Conservation (phyloP, 2,888 invertebrate species). For the Leptopilina syphax region DNA sequence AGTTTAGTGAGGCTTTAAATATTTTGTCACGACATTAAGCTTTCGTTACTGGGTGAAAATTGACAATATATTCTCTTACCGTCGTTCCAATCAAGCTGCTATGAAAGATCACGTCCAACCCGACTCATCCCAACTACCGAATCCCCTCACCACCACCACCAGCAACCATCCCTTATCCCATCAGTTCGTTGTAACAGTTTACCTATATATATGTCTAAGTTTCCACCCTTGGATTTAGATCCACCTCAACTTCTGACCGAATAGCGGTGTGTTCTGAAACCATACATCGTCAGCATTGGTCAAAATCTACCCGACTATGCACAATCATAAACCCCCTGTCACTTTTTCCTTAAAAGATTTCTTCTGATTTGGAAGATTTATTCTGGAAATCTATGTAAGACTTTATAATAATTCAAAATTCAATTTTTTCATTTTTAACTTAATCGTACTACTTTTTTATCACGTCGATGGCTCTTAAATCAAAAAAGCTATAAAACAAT, state of each 20-base stretch:
- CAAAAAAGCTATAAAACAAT: too few relatives aligned
- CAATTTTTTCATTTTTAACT: too few relatives aligned
- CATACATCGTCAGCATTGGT: neutral
- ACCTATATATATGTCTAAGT: conserved; percentile 20
- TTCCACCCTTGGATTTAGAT: neutral
- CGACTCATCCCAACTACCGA: conserved; percentile 52
- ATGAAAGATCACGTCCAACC: conserved; percentile 76
- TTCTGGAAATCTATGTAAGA: too few relatives aligned
- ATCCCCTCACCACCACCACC: conserved; percentile 61
- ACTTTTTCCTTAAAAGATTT: neutral
- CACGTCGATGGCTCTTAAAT: too few relatives aligned
- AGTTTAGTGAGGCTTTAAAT: conserved; percentile 71
- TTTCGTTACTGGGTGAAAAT: neutral
- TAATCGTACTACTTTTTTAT: too few relatives aligned
- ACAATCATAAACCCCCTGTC: neutral
- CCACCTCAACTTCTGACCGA: neutral
- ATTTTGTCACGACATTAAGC: conserved; percentile 65
- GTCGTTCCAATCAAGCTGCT: conserved; percentile 73
- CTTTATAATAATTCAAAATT: too few relatives aligned
- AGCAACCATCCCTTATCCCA: conserved; percentile 54
- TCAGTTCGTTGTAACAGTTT: conserved; percentile 45
- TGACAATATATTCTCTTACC: conserved; percentile 70
- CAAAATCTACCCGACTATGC: neutral
- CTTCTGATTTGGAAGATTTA: too few relatives aligned
- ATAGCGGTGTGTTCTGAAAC: neutral